phyloP scores from a whole-genome alignment of 2,888 invertebrate genomes.

The Hecatera dysodea region DNA sequence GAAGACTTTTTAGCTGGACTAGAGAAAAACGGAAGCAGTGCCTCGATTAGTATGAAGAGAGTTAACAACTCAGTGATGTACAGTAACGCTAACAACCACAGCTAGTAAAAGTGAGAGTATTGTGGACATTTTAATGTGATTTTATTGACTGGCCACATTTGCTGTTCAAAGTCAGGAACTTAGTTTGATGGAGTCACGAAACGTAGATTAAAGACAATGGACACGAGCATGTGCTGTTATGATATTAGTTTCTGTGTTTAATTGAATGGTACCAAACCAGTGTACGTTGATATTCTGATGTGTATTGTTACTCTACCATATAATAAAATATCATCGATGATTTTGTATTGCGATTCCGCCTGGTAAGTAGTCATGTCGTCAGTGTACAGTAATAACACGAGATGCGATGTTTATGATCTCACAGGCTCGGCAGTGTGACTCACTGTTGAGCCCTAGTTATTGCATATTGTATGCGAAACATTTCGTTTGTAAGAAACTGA shows the following conservation, averaged over 20 bases:
- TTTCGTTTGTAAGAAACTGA: slow-evolving; percentile 57
- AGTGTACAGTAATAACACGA: slow-evolving; percentile 61
- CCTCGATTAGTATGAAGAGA: slow-evolving; percentile 81
- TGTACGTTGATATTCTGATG: slow-evolving; percentile 58
- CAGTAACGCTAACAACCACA: slow-evolving; percentile 81
- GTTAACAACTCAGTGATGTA: slow-evolving; percentile 80
- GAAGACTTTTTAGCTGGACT: slow-evolving; percentile 92
- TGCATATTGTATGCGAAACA: slow-evolving; percentile 51
- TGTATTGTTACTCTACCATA: slow-evolving; percentile 60
- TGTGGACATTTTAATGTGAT: slow-evolving; percentile 68
- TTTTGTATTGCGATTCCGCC: slow-evolving; percentile 67
- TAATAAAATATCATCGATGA: slow-evolving; percentile 61
- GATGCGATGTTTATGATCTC: slow-evolving; percentile 67
- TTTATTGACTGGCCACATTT: slow-evolving; percentile 60
- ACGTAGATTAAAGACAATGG: slow-evolving; percentile 49
- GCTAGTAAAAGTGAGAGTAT: slow-evolving; percentile 79
- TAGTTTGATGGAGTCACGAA: slow-evolving; percentile 46
- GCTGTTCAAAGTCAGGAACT: slow-evolving; percentile 52
- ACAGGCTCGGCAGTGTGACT: slow-evolving; percentile 58
- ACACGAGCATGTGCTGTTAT: slow-evolving; percentile 62
- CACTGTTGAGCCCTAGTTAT: slow-evolving; percentile 59
- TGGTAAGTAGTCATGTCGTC: slow-evolving; percentile 68
- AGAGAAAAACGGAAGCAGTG: slow-evolving; percentile 89
- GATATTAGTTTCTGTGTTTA: slow-evolving; percentile 66
- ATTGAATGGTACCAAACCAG: slow-evolving; percentile 58